Percentiles rank a stretch among this genome's conserved stretches.
Evolutionary conservation across 2,797 vertebrate species (phyloP).

Genomic region (Gymnothorax javanicus): DNA sequence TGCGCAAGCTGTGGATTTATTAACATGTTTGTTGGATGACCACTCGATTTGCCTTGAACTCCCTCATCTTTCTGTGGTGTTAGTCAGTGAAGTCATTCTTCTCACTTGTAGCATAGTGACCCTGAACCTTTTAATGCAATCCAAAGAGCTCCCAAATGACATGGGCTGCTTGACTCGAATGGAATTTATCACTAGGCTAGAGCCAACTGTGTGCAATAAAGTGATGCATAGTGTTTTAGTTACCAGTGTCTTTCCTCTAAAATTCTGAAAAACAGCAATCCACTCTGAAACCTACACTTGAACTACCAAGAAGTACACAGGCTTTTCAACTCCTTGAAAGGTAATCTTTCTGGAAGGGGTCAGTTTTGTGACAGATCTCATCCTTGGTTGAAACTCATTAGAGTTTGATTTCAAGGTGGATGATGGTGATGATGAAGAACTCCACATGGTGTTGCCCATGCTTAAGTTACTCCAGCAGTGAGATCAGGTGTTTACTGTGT

Average conservation of each 20-base stretch:
- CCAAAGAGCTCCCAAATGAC: not conserved
- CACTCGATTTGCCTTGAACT: not conserved
- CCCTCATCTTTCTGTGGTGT: not conserved
- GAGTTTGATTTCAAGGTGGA: slow-evolving; percentile 23
- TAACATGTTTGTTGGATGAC: not conserved
- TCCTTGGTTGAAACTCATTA: not conserved
- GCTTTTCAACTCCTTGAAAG: not conserved
- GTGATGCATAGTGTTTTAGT: not conserved
- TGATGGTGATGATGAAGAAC: slow-evolving; percentile 35
- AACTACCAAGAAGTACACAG: not conserved
- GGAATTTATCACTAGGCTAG: not conserved
- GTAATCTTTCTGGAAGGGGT: not conserved
- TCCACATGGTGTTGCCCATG: slow-evolving; percentile 31
- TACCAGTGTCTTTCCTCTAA: too few species aligned
- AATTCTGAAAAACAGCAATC: not conserved
- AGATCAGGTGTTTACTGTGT: slow-evolving; percentile 37
- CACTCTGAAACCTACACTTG: not conserved
- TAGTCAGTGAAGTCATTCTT: not conserved
- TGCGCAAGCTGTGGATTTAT: not conserved
- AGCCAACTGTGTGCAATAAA: not conserved
- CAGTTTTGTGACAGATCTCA: not conserved
- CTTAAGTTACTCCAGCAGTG: slow-evolving; percentile 28
- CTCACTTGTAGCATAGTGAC: not conserved
- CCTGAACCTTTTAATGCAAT: not conserved
- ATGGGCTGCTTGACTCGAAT: not conserved